A percentile compares a stretch with the other conserved stretches of the same genome.
Evolutionary conservation across 2,888 invertebrate genomes (phyloP).

Genomic region (Hirtodrosophila trivittata): DNA sequence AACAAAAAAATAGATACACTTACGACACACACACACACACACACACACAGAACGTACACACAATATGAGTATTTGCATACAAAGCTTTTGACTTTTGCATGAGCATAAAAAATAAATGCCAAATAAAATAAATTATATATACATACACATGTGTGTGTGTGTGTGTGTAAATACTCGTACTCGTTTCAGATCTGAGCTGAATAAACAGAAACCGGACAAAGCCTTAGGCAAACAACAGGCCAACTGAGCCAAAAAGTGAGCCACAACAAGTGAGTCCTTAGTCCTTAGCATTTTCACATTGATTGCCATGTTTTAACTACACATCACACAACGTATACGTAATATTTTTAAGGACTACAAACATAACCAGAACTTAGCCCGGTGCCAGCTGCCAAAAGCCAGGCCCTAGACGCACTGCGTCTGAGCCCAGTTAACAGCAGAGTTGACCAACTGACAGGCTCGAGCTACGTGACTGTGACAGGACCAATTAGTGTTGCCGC

Average conservation of each 20-base stretch:
- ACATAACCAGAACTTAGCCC: not conserved
- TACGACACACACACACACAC: constrained; percentile 30
- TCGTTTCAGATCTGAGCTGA: constrained; percentile 16
- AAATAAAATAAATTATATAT: constrained; percentile 72
- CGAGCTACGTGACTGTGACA: constrained; percentile 69
- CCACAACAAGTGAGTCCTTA: constrained; percentile 25
- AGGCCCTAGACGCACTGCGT: too few species aligned
- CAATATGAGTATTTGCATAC: constrained; percentile 69
- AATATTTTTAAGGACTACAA: constrained; percentile 33
- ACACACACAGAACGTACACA: constrained; percentile 9
- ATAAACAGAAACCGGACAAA: constrained; percentile 50
- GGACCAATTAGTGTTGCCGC: constrained; percentile 71
- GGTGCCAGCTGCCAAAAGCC: too few species aligned
- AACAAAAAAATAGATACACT: constrained; percentile 37
- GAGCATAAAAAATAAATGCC: constrained; percentile 65
- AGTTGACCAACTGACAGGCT: constrained; percentile 26
- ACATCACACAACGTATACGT: constrained; percentile 33
- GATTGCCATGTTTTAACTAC: constrained; percentile 57
- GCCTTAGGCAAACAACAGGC: constrained; percentile 49
- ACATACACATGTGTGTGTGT: constrained; percentile 3
- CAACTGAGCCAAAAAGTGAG: constrained; percentile 17
- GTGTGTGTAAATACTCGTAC: constrained; percentile 11
- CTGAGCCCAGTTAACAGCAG: constrained; percentile 9
- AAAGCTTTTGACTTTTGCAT: constrained; percentile 71
- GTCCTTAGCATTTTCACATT: constrained; percentile 42